These are phyloP conservation scores for Eucidaris tribuloides DNA, from an alignment of 35 echinoderm and acorn worm species.

Conservation along the genomic window DNA sequence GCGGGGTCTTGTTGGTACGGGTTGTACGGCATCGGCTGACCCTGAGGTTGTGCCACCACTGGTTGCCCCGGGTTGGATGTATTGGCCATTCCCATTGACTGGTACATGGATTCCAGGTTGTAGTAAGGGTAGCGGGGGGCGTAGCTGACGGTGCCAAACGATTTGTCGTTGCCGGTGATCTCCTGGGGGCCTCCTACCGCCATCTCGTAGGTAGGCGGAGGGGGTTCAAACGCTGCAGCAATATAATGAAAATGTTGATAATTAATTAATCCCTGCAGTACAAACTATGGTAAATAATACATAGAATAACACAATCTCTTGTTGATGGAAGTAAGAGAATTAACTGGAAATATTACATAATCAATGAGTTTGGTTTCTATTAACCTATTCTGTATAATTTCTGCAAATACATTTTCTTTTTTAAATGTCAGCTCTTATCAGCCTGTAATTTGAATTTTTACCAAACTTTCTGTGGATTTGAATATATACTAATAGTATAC, in stretches of 20 bases:
- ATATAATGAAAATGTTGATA: background rate
- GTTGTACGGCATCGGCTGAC: no score
- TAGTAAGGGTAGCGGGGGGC: constrained; percentile 55
- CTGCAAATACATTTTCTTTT: background rate
- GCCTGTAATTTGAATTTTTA: no score
- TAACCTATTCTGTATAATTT: background rate
- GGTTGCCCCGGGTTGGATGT: no score
- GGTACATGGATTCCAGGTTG: background rate
- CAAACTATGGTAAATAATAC: background rate
- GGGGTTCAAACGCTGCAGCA: background rate
- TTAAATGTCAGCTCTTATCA: no score
- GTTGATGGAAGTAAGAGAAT: background rate
- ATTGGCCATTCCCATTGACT: no score
- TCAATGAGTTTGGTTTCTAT: background rate
- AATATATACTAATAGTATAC: no score
- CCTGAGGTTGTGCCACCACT: no score
- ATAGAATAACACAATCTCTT: background rate
- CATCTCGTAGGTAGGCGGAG: constrained; percentile 41
- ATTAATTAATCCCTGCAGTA: background rate
- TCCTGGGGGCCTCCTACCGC: constrained; percentile 57
- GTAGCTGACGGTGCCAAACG: constrained; percentile 46
- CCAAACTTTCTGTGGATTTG: no score
- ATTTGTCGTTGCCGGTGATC: constrained; percentile 17
- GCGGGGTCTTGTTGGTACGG: no score
- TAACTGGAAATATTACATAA: background rate